Conservation (phyloP, 2,888 invertebrate species). For the Allophyes oxyacanthae region DNA sequence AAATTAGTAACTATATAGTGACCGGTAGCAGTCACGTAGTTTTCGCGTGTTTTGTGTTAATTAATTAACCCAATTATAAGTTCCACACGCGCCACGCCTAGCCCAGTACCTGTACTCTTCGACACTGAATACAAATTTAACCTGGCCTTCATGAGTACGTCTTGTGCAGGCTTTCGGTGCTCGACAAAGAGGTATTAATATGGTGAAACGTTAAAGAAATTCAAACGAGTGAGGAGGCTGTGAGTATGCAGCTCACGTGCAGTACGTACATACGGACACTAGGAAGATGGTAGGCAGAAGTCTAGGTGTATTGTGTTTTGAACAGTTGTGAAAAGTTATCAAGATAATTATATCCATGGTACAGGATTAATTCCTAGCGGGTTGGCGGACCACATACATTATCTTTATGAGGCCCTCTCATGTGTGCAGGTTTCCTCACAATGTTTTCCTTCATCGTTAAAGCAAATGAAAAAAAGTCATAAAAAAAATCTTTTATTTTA, state of each 20-base stretch:
- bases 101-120: slow-evolving; percentile 25
- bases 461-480: no score
- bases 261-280: slow-evolving; percentile 44
- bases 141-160: slow-evolving; percentile 20
- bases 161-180: slow-evolving; percentile 33
- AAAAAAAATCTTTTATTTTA: no score
- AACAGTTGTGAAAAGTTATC: not conserved
- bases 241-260: slow-evolving; percentile 70
- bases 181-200: slow-evolving; percentile 69
- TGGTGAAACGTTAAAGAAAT: slow-evolving; percentile 69
- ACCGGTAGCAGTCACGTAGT: slow-evolving; percentile 35
- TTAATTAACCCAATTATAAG: slow-evolving; percentile 55
- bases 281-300: slow-evolving; percentile 29
- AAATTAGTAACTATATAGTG: slow-evolving; percentile 14
- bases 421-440: no score
- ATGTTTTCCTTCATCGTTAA: no score
- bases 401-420: no score
- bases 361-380: no score
- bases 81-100: slow-evolving; percentile 43
- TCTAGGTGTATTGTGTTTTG: not conserved
- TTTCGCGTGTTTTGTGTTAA: slow-evolving; percentile 50
- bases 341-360: no score
- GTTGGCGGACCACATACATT: no score
- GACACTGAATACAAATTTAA: slow-evolving; percentile 37
- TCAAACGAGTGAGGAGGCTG: slow-evolving; percentile 65